Evolutionary conservation across 2,888 invertebrate species (phyloP).

Genomic region (Andrena haemorrhoa): DNA sequence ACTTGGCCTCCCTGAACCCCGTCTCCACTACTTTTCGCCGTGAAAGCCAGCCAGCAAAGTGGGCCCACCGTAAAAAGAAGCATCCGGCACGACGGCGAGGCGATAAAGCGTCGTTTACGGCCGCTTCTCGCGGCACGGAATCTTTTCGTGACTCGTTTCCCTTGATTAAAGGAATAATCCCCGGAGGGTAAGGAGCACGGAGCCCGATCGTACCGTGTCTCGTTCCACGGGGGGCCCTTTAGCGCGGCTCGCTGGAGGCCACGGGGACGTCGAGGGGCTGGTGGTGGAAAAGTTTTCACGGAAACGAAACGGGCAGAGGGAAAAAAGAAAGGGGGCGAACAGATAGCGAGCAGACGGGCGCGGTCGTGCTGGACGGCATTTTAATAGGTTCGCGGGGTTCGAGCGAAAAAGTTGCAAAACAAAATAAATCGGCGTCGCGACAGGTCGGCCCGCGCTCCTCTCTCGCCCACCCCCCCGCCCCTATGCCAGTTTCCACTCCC

Average conservation of each 20-base stretch:
- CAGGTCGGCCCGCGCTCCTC: slow-evolving; percentile 50
- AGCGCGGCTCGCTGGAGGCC: slow-evolving; percentile 46
- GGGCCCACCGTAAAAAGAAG: not conserved
- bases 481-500: not conserved
- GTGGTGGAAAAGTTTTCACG: slow-evolving; percentile 59
- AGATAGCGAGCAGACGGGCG: slow-evolving; percentile 68
- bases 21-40: not conserved
- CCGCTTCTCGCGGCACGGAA: slow-evolving; percentile 14
- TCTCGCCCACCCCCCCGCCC: not conserved
- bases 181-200: slow-evolving; percentile 2
- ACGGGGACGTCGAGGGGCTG: slow-evolving; percentile 1
- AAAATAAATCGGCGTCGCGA: slow-evolving; percentile 69
- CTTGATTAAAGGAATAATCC: slow-evolving; percentile 59
- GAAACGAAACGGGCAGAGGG: slow-evolving; percentile 55
- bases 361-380: slow-evolving; percentile 71
- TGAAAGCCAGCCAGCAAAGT: slow-evolving; percentile 11
- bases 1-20: not conserved
- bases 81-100: too few species aligned
- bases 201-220: slow-evolving; percentile 41
- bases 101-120: slow-evolving; percentile 41
- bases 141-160: slow-evolving; percentile 45
- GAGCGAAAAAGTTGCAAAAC: slow-evolving; percentile 67
- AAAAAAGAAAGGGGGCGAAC: slow-evolving; percentile 58
- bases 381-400: slow-evolving; percentile 71
- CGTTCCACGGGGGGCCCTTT: slow-evolving; percentile 34